phyloP scores from a whole-genome alignment of 2,888 invertebrate genomes.

The Morpho deidamia region DNA sequence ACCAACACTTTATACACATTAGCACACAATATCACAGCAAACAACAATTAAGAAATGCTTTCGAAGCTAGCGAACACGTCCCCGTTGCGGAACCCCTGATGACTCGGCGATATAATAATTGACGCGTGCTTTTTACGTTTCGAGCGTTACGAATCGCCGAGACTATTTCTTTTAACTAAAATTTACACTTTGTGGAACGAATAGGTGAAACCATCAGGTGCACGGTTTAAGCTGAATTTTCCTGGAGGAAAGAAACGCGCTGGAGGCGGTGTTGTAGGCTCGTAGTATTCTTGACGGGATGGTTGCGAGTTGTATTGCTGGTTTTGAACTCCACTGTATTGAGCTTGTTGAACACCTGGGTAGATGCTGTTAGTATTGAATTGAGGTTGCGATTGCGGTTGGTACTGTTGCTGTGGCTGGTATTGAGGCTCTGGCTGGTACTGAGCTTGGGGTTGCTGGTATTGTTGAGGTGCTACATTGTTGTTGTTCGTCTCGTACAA shows the following conservation, averaged over 20 bases:
- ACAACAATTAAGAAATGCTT: constrained; percentile 74
- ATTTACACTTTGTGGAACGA: constrained; percentile 84
- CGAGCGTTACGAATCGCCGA: constrained; percentile 57
- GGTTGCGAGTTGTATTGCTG: constrained; percentile 50
- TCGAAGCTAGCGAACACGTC: constrained; percentile 47
- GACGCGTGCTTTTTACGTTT: constrained; percentile 62
- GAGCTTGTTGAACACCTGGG: constrained; percentile 67
- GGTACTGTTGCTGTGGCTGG: constrained; percentile 47
- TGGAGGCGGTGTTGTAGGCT: constrained; percentile 82
- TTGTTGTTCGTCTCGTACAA: constrained; percentile 68
- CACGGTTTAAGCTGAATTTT: constrained; percentile 90
- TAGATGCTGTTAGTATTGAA: constrained; percentile 67
- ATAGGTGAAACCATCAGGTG: constrained; percentile 93
- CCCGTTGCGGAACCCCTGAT: constrained; percentile 49
- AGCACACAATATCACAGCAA: constrained; percentile 75
- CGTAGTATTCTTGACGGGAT: constrained; percentile 72
- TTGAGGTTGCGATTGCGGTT: constrained; percentile 43
- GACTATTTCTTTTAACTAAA: constrained; percentile 46
- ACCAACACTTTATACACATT: constrained; percentile 51
- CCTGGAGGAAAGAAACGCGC: constrained; percentile 90
- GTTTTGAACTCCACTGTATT: constrained; percentile 65
- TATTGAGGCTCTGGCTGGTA: constrained; percentile 51
- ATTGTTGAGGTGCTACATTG: constrained; percentile 53
- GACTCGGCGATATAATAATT: constrained; percentile 68
- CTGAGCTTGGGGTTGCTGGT: constrained; percentile 52